Evolutionary conservation across 2,888 invertebrate genomes (phyloP).

Genomic region (Meghimatium bilineatum): DNA sequence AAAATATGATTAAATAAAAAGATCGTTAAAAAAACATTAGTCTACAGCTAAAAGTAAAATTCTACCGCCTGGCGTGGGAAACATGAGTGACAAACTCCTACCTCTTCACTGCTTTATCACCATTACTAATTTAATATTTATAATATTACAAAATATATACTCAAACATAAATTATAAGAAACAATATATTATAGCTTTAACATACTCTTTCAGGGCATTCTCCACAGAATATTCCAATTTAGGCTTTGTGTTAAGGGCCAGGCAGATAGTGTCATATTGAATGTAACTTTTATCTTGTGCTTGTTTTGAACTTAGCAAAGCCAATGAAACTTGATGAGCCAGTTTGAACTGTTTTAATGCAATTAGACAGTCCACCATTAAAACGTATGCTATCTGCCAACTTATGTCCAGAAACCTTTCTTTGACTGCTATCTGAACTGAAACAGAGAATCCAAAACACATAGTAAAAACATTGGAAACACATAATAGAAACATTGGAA

Average conservation of each 20-base stretch:
- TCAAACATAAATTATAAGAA: neutral
- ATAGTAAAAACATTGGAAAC: too few relatives aligned
- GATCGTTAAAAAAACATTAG: too few relatives aligned
- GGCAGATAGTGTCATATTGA: conserved; percentile 22
- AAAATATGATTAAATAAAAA: too few relatives aligned
- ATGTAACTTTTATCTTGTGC: conserved; percentile 21
- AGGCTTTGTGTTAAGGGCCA: neutral
- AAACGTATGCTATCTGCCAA: conserved; percentile 22
- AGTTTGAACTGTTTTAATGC: conserved; percentile 4
- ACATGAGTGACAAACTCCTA: too few relatives aligned
- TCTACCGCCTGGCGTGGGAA: too few relatives aligned
- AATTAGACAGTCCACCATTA: conserved; percentile 23
- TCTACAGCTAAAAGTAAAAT: too few relatives aligned
- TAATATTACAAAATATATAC: too few relatives aligned
- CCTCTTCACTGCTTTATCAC: too few relatives aligned
- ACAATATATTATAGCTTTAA: neutral
- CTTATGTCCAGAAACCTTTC: conserved; percentile 19
- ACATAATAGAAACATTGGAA: too few relatives aligned
- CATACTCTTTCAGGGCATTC: neutral
- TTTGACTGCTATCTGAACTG: conserved; percentile 19
- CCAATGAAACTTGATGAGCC: conserved; percentile 10
- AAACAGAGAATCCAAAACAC: too few relatives aligned
- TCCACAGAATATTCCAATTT: conserved; percentile 14
- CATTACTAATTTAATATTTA: too few relatives aligned
- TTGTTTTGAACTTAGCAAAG: neutral